phyloP scores from a whole-genome alignment of 53 echinoderm and acorn worm species.

The Echinometra lucunter region DNA sequence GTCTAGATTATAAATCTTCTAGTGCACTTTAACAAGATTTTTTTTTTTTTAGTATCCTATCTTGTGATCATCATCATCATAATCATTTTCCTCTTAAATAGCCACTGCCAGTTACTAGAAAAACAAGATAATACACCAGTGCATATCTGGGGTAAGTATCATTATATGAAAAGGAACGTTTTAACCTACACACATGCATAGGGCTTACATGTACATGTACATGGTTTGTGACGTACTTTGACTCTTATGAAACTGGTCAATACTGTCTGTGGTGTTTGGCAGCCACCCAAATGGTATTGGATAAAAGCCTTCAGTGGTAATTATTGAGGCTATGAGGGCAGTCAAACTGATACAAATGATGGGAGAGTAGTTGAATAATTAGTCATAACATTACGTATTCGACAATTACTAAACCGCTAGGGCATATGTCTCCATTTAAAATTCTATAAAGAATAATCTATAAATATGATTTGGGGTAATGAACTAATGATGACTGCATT shows the following conservation, averaged over 20 bases:
- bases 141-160: background rate
- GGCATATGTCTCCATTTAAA: background rate
- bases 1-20: background rate
- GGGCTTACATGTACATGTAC: background rate
- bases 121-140: background rate
- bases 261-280: slow-evolving; percentile 33
- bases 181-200: no score
- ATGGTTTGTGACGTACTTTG: background rate
- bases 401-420: slow-evolving; percentile 4
- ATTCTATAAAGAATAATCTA: slow-evolving; percentile 4
- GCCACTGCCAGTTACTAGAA: background rate
- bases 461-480: slow-evolving; percentile 21
- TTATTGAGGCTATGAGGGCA: background rate
- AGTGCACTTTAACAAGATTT: background rate
- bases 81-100: background rate
- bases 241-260: slow-evolving; percentile 2
- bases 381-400: slow-evolving; percentile 21
- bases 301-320: slow-evolving; percentile 17
- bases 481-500: slow-evolving; percentile 25
- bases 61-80: background rate
- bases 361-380: slow-evolving; percentile 8
- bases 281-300: slow-evolving; percentile 29
- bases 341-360: background rate
- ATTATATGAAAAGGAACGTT: background rate
- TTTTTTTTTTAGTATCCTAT: background rate